These are phyloP conservation scores for Burhinus bistriatus DNA, from an alignment of 2,113 vertebrate genomes.

Conservation along the genomic window DNA sequence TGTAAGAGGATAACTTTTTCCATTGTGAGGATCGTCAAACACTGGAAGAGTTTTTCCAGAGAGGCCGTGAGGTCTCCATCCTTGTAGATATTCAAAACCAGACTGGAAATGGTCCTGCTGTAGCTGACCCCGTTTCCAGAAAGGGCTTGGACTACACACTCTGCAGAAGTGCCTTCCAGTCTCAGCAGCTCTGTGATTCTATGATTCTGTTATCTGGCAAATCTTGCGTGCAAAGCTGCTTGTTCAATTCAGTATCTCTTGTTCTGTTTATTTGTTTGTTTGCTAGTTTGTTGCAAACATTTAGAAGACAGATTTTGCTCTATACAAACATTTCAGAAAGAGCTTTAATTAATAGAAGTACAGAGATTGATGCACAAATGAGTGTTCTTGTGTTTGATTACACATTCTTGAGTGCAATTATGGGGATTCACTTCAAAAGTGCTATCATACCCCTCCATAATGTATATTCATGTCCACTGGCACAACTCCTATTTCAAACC, in stretches of 20 bases:
- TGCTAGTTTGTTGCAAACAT: background rate
- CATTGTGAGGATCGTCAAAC: fast-evolving
- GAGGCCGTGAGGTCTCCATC: background rate
- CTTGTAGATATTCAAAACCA: background rate
- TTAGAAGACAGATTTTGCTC: slow-evolving; percentile 24
- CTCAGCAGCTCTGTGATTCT: background rate
- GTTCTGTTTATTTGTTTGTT: slow-evolving; percentile 21
- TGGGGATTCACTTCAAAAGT: slow-evolving; percentile 36
- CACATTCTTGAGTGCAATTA: slow-evolving; percentile 49
- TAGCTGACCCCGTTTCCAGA: background rate
- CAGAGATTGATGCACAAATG: slow-evolving; percentile 38
- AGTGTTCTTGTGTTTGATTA: slow-evolving; percentile 49
- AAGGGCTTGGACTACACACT: background rate
- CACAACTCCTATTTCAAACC: slow-evolving; percentile 1
- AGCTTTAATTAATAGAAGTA: slow-evolving; percentile 55
- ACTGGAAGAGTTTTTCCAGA: background rate
- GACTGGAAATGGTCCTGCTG: background rate
- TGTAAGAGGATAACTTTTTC: background rate
- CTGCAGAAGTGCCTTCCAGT: background rate
- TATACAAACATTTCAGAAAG: slow-evolving; percentile 24
- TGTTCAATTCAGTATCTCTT: background rate
- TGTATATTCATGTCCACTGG: slow-evolving; percentile 33
- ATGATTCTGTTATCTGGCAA: background rate
- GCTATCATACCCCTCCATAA: background rate
- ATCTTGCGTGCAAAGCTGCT: background rate